Base-by-base conservation (phyloP, 1,140 invertebrate genomes). In the Steinernema khuongi region DNA sequence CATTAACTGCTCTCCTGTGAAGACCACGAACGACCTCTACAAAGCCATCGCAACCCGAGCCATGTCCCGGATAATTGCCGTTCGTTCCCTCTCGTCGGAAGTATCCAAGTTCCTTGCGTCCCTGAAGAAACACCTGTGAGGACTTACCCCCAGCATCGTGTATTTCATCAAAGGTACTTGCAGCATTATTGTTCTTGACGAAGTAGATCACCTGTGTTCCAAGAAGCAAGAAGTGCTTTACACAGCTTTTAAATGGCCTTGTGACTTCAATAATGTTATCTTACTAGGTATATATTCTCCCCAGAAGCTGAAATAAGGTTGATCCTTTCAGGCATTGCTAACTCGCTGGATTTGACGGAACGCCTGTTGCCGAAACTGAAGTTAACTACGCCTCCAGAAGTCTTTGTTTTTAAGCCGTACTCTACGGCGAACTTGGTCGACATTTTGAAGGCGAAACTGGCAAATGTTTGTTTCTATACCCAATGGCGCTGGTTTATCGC, bases 291-390 rank as follows among this genome's bases (percentile, higher is more conserved):
- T 79, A 81, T 66, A 28, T 1, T 71, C 29, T 67, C 31, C 31
- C n/a, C 0, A 36, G 0, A 41, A 36, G 43, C 0, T 67, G 33
- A 29, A 22, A 43, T 43, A 67, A 14, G 26, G 69, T 77, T 72
- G 33, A 69, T 71, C 41, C 29, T 78, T 77, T 26, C 74, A 87
- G 86, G 87, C 31, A 92, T 98, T 80, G 93, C 96, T 18, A 99
- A 99, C 88, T 91, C 94, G n/a, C 88, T 97, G 70, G 94, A 97
- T 88, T 88, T 97, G 32, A 96, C 94, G 0, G 92, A 96, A 85
- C 89, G 94, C n/a, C 89, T 92, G 67, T 87, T 97, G 66, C 93
- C 94, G 30, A 88, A 94, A 73, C 88, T 97, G 1, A 91, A 94
- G 83, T 89, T 90, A 14, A 88, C 89, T 32, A 90, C 90, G 78